Evolutionary conservation across 1,140 invertebrate species (phyloP).

Genomic region (Bombus sibiricus): DNA sequence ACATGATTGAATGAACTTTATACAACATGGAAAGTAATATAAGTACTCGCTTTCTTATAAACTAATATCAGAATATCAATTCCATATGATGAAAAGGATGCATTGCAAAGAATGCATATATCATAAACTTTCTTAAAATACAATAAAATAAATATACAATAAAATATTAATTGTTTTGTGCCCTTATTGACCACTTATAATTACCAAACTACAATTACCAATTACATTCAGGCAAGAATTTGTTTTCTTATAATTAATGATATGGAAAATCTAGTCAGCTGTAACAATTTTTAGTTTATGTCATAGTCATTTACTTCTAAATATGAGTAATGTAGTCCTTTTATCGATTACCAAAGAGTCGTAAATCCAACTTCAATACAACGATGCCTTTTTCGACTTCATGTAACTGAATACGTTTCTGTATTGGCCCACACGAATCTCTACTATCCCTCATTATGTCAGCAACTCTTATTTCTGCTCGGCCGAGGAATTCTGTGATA

Average conservation of each 20-base stretch:
- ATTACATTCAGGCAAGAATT: not conserved
- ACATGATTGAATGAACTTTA: not conserved
- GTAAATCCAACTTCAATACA: conserved; percentile 89
- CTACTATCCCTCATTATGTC: conserved; percentile 87
- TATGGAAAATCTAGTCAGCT: conserved; percentile 3
- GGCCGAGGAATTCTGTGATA: conserved; percentile 88
- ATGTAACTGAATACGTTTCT: conserved; percentile 87
- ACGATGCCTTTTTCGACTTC: conserved; percentile 90
- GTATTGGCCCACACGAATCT: conserved; percentile 87
- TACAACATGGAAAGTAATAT: not conserved
- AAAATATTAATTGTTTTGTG: not conserved
- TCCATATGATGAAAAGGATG: not conserved
- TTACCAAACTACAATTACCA: not conserved
- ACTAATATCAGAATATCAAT: conserved; percentile 12
- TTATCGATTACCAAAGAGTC: conserved; percentile 83
- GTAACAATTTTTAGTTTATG: not conserved
- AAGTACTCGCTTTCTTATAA: conserved; percentile 13
- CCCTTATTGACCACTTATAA: too few relatives aligned
- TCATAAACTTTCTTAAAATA: not conserved
- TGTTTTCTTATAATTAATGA: not conserved
- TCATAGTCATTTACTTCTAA: not conserved
- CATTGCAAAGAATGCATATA: not conserved
- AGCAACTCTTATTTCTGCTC: conserved; percentile 88
- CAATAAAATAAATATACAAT: conserved; percentile 37
- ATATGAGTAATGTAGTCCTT: not conserved